Percentiles rank a stretch among this genome's conserved stretches.
phyloP scores from a whole-genome alignment of 2,888 invertebrate genomes.

The Acronicta aceris region DNA sequence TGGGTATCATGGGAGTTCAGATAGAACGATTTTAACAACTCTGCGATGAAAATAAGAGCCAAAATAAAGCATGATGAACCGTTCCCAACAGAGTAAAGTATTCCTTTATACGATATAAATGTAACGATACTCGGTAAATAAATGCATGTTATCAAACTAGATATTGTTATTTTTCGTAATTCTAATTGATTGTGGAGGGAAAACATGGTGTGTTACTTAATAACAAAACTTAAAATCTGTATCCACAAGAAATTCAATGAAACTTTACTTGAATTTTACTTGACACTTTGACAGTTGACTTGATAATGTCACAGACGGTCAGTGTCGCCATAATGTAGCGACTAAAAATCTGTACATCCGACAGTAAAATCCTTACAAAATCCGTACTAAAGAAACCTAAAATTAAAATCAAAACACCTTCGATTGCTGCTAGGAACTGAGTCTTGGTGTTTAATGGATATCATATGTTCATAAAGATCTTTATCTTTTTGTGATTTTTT shows the following conservation, averaged over 20 bases:
- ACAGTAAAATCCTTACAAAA: too few relatives aligned
- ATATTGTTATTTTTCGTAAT: constrained; percentile 80
- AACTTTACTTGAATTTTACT: not conserved
- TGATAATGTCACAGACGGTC: not conserved
- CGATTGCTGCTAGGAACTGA: too few relatives aligned
- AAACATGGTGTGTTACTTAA: constrained; percentile 71
- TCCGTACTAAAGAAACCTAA: too few relatives aligned
- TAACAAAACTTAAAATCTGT: not conserved
- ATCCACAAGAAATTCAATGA: not conserved
- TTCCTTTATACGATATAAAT: constrained; percentile 88
- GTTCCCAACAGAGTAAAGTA: constrained; percentile 90
- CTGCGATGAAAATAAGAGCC: constrained; percentile 82
- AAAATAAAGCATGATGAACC: constrained; percentile 83
- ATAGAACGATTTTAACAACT: constrained; percentile 88
- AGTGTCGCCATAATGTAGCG: too few relatives aligned
- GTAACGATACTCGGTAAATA: constrained; percentile 90
- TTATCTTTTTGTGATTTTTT: too few relatives aligned
- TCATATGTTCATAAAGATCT: too few relatives aligned
- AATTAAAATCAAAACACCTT: too few relatives aligned
- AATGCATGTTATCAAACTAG: constrained; percentile 90
- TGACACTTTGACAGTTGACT: constrained; percentile 10
- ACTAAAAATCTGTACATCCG: too few relatives aligned
- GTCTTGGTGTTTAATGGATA: too few relatives aligned
- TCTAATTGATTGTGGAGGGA: constrained; percentile 78
- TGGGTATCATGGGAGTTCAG: constrained; percentile 75